Evolutionary conservation across 1,140 invertebrate species (phyloP).

Genomic region (Philopotamus ludificatus): DNA sequence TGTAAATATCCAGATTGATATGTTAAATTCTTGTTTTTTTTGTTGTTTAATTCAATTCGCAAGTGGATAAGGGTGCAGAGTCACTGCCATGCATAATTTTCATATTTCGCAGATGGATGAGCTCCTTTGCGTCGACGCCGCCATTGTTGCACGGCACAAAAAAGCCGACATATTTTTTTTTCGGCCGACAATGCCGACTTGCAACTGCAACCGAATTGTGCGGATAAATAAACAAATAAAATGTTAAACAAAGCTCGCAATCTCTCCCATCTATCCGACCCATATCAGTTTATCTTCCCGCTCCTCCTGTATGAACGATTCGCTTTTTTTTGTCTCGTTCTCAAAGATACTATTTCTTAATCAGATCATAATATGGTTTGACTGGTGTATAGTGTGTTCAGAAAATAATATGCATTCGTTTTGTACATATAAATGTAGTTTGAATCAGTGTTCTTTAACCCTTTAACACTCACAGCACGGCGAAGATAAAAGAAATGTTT

Average conservation of each 20-base stretch:
- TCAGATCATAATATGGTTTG: constrained; percentile 19
- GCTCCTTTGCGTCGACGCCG: neutral
- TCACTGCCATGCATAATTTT: constrained; percentile 24
- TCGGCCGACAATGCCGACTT: constrained; percentile 14
- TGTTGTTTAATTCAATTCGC: too few species aligned
- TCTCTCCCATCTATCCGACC: constrained; percentile 4
- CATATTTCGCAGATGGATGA: constrained; percentile 30
- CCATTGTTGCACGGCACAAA: constrained; percentile 19
- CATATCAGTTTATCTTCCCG: constrained; percentile 13
- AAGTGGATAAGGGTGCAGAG: too few species aligned
- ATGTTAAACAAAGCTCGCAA: constrained; percentile 24
- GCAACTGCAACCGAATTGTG: constrained; percentile 8
- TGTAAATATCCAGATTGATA: too few species aligned
- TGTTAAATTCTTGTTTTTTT: too few species aligned
- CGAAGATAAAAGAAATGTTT: too few species aligned
- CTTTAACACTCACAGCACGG: too few species aligned
- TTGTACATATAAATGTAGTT: neutral
- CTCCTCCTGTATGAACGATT: neutral
- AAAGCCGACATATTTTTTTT: neutral
- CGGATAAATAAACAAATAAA: constrained; percentile 14
- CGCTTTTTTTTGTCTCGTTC: constrained; percentile 4
- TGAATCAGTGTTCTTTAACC: neutral
- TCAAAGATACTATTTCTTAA: constrained; percentile 29
- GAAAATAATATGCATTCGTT: neutral
- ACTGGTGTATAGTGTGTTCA: neutral